Conservation (phyloP, 2,113 vertebrate genomes). For the Cyanistes caeruleus region DNA sequence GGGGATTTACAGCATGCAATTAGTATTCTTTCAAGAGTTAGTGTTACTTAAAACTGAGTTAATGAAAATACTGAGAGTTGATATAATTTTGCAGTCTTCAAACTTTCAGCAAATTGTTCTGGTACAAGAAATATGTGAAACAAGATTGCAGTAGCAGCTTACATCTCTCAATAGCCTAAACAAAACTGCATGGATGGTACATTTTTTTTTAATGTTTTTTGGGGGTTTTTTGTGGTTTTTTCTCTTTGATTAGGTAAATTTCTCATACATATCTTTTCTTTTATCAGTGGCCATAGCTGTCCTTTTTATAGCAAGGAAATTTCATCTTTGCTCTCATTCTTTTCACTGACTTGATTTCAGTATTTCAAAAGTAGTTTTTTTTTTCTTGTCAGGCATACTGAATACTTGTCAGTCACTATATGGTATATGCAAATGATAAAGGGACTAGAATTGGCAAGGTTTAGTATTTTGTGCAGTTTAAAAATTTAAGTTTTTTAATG, state of each 20-base stretch:
- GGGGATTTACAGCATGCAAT: not conserved
- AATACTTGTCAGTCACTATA: not conserved
- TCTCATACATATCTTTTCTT: not conserved
- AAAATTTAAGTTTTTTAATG: not conserved
- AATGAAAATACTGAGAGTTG: not conserved
- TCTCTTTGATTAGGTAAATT: not conserved
- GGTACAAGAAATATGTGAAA: not conserved
- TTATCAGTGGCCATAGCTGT: not conserved
- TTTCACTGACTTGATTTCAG: not conserved
- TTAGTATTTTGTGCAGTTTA: not conserved
- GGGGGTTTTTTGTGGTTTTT: no score
- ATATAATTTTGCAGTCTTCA: not conserved
- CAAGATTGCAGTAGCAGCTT: not conserved
- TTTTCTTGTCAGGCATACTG: not conserved
- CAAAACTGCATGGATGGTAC: rapidly evolving
- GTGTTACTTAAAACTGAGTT: not conserved
- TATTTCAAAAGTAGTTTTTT: not conserved
- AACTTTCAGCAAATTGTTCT: not conserved
- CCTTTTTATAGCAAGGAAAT: not conserved
- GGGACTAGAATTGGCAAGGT: not conserved
- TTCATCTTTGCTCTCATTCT: not conserved
- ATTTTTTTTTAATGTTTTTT: not conserved
- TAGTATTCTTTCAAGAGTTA: not conserved
- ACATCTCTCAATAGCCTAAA: not conserved
- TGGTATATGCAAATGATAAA: not conserved